Evolutionary conservation across 2,888 invertebrate species (phyloP).

Genomic region (Lepidocyrtinus sp.): DNA sequence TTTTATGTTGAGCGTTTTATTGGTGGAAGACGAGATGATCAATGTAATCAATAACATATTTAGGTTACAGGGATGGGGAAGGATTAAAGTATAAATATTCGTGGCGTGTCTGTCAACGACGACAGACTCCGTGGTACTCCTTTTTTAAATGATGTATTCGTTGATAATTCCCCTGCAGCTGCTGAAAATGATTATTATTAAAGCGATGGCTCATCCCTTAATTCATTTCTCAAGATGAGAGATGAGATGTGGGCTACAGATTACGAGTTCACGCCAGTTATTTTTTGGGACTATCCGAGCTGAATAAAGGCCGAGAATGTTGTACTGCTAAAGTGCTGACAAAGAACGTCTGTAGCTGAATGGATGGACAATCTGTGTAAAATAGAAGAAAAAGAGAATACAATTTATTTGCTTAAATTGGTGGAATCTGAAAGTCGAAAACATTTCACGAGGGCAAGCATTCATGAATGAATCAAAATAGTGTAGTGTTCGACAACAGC

Average conservation of each 20-base stretch:
- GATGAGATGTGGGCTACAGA: no score
- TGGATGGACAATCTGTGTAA: constrained; percentile 36
- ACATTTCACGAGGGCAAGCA: no score
- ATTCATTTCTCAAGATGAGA: constrained; percentile 48
- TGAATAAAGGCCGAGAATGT: no score
- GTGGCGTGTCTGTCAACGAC: constrained; percentile 47
- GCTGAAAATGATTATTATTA: constrained; percentile 42
- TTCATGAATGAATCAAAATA: no score
- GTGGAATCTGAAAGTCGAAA: no score
- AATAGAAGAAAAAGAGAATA: constrained; percentile 22
- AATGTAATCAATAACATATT: neutral
- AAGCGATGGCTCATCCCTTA: constrained; percentile 36
- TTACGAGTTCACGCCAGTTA: no score
- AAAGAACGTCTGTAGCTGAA: no score
- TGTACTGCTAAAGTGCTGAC: no score
- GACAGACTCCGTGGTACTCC: constrained; percentile 24
- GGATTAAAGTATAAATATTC: constrained; percentile 20
- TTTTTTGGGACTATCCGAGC: no score
- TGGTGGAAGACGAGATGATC: constrained; percentile 43
- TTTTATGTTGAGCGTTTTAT: constrained; percentile 44
- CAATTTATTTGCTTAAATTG: no score
- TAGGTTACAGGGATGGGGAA: neutral
- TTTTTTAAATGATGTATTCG: no score
- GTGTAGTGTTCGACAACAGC: no score
- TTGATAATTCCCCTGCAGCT: neutral